These are phyloP conservation scores for Spilarctia lutea DNA, from an alignment of 2,888 invertebrate species.

Conservation along the genomic window DNA sequence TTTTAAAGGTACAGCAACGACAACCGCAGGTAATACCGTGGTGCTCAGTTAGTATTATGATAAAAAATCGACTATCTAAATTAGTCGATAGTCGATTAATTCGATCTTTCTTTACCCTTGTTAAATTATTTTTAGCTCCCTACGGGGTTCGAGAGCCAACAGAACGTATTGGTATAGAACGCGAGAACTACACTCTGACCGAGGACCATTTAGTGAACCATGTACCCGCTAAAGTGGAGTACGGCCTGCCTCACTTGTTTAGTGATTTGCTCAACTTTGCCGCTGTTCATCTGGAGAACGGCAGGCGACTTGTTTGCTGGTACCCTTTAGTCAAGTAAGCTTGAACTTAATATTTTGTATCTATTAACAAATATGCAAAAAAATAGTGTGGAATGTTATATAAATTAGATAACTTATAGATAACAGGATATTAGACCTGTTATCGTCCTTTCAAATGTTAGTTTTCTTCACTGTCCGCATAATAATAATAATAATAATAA, in stretches of 20 bases:
- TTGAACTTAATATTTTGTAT: background rate
- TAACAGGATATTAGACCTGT: too few species aligned
- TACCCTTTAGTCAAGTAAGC: conserved; percentile 94
- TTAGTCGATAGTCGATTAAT: background rate
- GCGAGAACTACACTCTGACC: conserved; percentile 87
- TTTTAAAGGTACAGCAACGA: too few species aligned
- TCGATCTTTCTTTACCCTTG: background rate
- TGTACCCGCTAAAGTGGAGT: conserved; percentile 94
- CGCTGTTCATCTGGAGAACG: conserved; percentile 90
- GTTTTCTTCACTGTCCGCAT: too few species aligned
- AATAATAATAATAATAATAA: too few species aligned
- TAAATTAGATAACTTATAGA: too few species aligned
- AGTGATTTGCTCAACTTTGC: conserved; percentile 94
- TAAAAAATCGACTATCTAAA: background rate
- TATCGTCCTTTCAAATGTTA: too few species aligned
- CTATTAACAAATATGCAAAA: background rate
- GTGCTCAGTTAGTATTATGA: too few species aligned
- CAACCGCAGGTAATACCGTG: too few species aligned
- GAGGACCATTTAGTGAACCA: conserved; percentile 90
- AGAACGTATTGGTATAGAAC: conserved; percentile 92
- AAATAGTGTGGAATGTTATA: too few species aligned
- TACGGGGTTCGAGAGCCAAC: conserved; percentile 99
- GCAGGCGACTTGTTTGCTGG: conserved; percentile 97
- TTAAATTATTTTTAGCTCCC: conserved; percentile 90
- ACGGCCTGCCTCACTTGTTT: conserved; percentile 93